These are phyloP conservation scores for Pogonomyrmex californicus DNA, from an alignment of 1,140 invertebrate genomes.

Conservation along the genomic window DNA sequence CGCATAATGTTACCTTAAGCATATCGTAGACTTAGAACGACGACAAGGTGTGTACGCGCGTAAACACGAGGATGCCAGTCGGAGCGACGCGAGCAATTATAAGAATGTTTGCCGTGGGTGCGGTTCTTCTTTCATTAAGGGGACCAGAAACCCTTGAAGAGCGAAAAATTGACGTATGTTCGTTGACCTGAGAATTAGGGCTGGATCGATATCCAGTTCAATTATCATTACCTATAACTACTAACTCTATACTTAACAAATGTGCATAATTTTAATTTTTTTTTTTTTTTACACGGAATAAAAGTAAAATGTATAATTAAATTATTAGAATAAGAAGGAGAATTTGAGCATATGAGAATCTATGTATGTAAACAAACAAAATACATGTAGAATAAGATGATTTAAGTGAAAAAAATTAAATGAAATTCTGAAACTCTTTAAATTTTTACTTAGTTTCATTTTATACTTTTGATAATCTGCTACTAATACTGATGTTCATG, in stretches of 20 bases:
- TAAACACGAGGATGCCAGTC: conserved; percentile 14
- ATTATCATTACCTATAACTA: conserved; percentile 9
- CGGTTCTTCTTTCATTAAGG: conserved; percentile 70
- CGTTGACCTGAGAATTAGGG: conserved; percentile 74
- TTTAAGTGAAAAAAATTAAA: no score
- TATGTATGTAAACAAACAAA: not conserved
- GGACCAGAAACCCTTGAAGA: conserved; percentile 38
- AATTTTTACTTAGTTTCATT: no score
- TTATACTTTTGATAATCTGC: no score
- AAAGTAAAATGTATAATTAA: not conserved
- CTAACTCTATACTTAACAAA: not conserved
- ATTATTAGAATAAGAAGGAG: not conserved
- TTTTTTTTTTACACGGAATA: not conserved
- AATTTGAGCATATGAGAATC: not conserved
- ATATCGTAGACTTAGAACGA: not conserved
- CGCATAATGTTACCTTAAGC: conserved; percentile 11
- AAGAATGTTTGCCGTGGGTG: conserved; percentile 74
- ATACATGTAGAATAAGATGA: no score
- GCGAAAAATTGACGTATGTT: conserved; percentile 51
- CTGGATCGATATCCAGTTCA: conserved; percentile 64
- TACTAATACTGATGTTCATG: no score
- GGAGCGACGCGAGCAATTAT: conserved; percentile 36
- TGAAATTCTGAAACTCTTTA: no score
- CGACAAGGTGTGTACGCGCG: conserved; percentile 37
- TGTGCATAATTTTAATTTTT: not conserved